Conservation (phyloP, 2,888 invertebrate species). For the Mechanitis messenoides region DNA sequence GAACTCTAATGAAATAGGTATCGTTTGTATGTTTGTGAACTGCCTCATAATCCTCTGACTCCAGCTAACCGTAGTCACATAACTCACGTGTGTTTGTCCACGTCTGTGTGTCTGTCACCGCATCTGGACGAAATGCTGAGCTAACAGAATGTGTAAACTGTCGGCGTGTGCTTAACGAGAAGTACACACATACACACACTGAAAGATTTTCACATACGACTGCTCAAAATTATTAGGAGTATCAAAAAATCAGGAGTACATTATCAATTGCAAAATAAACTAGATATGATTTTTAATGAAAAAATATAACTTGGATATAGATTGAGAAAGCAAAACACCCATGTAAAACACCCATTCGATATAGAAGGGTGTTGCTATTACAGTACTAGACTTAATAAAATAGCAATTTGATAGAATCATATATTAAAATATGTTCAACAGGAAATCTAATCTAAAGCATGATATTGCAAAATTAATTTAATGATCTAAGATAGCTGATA, state of each 20-base stretch:
- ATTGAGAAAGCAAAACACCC: neutral
- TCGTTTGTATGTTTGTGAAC: no score
- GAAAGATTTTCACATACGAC: no score
- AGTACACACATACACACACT: no score
- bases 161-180: neutral
- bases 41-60: no score
- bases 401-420: neutral
- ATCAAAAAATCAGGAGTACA: neutral
- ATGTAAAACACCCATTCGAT: no score
- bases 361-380: neutral
- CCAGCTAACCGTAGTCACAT: no score
- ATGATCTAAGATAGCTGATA: neutral
- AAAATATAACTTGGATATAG: neutral
- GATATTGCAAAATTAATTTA: neutral
- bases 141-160: constrained; percentile 7
- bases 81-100: constrained; percentile 9
- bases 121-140: neutral
- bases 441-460: neutral
- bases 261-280: no score
- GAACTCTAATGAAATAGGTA: no score
- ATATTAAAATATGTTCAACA: neutral
- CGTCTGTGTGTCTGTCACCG: constrained; percentile 12
- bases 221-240: constrained; percentile 3
- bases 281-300: no score
- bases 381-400: constrained; percentile 1